These are phyloP conservation scores for Macroramphosus scolopax DNA, from an alignment of 2,797 vertebrate species.

Conservation along the genomic window DNA sequence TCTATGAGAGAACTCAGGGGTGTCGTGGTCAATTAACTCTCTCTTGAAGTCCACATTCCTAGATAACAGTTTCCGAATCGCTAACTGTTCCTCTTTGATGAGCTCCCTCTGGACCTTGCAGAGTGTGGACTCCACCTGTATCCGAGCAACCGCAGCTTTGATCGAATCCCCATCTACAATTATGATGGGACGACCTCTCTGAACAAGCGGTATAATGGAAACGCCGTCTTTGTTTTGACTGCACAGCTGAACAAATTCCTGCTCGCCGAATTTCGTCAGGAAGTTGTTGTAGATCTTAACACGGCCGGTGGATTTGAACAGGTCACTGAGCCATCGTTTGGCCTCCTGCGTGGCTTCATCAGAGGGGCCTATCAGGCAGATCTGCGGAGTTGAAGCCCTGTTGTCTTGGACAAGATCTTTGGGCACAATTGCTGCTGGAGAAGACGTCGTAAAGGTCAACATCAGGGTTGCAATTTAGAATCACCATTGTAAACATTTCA, in stretches of 20 bases:
- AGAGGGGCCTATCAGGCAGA: conserved; percentile 15
- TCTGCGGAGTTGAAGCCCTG: conserved; percentile 5
- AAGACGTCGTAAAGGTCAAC: neutral
- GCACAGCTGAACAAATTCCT: conserved; percentile 57
- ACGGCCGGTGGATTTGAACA: accelerated
- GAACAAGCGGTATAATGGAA: conserved; percentile 61
- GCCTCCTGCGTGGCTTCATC: conserved; percentile 55
- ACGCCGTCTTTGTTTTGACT: conserved; percentile 30
- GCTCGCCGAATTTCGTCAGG: conserved; percentile 73
- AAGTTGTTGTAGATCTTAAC: conserved; percentile 79
- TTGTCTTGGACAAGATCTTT: neutral
- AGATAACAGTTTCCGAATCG: no score
- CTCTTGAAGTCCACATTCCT: no score
- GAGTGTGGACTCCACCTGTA: conserved; percentile 80
- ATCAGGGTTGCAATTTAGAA: no score
- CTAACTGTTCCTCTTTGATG: conserved; percentile 51
- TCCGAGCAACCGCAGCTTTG: conserved; percentile 25
- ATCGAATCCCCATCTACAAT: conserved; percentile 49
- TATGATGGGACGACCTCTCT: conserved; percentile 57
- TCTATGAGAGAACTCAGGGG: no score
- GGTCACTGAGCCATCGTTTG: conserved; percentile 63
- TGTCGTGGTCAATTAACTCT: no score
- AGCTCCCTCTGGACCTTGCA: conserved; percentile 70
- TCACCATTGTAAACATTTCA: no score
- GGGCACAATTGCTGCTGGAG: neutral